Percentiles rank a stretch among this genome's conserved stretches.
Evolutionary conservation across 1,140 invertebrate species (phyloP).

Genomic region (Agrypnia vestita): DNA sequence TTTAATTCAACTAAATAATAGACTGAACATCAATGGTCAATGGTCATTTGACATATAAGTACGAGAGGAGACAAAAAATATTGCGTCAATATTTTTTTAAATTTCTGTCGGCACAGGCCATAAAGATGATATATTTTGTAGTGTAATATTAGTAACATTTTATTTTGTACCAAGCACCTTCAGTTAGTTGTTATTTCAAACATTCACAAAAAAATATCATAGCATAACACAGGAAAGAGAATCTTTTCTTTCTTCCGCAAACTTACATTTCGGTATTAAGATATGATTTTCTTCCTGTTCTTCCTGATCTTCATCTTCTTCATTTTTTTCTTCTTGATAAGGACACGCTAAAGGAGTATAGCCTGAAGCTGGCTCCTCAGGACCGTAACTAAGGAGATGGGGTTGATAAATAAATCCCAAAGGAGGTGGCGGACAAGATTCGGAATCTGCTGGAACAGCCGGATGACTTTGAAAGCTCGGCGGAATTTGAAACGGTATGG

Average conservation of each 20-base stretch:
- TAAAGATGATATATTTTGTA: too few relatives aligned
- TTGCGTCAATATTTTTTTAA: too few relatives aligned
- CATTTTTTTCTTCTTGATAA: background rate
- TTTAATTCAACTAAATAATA: too few relatives aligned
- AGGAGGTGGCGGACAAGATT: conserved; percentile 8
- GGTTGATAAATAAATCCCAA: conserved; percentile 38
- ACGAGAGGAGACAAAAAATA: too few relatives aligned
- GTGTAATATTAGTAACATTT: too few relatives aligned
- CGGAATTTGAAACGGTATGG: conserved; percentile 15
- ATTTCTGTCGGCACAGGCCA: too few relatives aligned
- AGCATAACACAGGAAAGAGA: background rate
- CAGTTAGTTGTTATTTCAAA: conserved; percentile 33
- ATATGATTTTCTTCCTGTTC: conserved; percentile 4
- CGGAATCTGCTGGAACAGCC: background rate
- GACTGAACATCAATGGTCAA: too few relatives aligned
- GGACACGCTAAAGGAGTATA: background rate
- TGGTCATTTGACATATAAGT: too few relatives aligned
- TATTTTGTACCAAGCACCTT: conserved; percentile 36
- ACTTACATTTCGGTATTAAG: background rate
- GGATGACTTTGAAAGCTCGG: background rate
- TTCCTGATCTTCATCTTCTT: background rate
- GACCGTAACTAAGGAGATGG: conserved; percentile 24
- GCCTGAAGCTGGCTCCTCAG: background rate
- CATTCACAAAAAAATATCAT: background rate
- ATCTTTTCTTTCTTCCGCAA: background rate